Evolutionary conservation across 35 echinoderm and acorn worm species (phyloP).

Genomic region (Lytechinus variegatus): DNA sequence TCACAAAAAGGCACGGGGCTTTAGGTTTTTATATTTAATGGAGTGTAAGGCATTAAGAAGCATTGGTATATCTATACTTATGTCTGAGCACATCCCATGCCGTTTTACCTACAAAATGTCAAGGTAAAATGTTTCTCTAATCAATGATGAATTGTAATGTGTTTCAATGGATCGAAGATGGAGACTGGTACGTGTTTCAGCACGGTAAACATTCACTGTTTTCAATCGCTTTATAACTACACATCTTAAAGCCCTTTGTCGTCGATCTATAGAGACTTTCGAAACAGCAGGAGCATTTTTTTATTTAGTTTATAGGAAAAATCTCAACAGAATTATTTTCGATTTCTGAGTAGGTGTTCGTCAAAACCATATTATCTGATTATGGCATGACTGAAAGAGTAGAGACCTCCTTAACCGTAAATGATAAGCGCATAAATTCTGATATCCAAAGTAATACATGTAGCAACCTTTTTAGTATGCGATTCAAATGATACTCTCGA

Average conservation of each 20-base stretch:
- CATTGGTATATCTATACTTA: background rate
- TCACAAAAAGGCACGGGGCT: background rate
- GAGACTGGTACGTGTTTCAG: background rate
- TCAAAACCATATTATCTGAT: too few species aligned
- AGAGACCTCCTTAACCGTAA: too few species aligned
- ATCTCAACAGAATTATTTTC: too few species aligned
- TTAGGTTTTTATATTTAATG: background rate
- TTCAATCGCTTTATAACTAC: background rate
- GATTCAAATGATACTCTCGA: too few species aligned
- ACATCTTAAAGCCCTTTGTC: background rate
- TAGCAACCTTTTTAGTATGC: too few species aligned
- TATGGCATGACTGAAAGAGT: too few species aligned
- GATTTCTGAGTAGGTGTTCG: too few species aligned
- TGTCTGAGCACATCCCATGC: background rate
- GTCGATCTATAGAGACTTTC: background rate
- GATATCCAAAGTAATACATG: too few species aligned
- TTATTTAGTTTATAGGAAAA: too few species aligned
- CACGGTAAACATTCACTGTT: background rate
- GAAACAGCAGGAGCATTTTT: too few species aligned
- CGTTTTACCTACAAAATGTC: background rate
- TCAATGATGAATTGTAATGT: background rate
- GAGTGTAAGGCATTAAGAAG: background rate
- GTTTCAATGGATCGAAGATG: background rate
- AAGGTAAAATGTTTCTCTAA: background rate
- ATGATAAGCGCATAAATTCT: too few species aligned